A percentile compares a stretch with the other conserved stretches of the same genome.
phyloP scores from a whole-genome alignment of 2,113 vertebrate species.

The Etia nguti region DNA sequence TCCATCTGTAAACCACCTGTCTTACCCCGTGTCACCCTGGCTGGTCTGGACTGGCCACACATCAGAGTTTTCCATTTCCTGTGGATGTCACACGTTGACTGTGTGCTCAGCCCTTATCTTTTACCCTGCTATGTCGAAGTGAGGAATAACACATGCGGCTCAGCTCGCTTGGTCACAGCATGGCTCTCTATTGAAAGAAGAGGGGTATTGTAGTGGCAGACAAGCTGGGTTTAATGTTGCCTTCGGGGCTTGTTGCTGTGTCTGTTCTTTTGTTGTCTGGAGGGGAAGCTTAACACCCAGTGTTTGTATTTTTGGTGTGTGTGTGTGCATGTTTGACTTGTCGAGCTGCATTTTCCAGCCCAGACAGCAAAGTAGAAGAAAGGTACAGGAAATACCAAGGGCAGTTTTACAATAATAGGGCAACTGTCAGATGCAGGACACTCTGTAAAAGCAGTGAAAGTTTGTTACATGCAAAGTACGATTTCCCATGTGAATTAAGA shows the following conservation, averaged over 20 bases:
- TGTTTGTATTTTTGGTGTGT: conserved; percentile 28
- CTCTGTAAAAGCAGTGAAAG: background rate
- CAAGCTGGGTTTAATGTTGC: conserved; percentile 47
- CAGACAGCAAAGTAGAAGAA: conserved; percentile 2
- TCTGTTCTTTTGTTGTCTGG: conserved; percentile 59
- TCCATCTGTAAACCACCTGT: conserved; percentile 57
- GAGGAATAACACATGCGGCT: conserved; percentile 4
- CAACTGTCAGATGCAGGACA: background rate
- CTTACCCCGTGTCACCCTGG: conserved; percentile 7
- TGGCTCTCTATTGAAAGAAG: conserved; percentile 15
- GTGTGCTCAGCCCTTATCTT: background rate
- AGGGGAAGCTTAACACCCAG: conserved; percentile 39
- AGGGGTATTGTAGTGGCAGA: conserved; percentile 25
- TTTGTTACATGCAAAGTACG: background rate
- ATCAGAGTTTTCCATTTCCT: conserved; percentile 33
- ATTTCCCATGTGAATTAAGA: background rate
- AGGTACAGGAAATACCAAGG: conserved; percentile 45
- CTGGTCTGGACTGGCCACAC: conserved; percentile 10
- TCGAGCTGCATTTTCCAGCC: conserved; percentile 29
- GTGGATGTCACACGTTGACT: background rate
- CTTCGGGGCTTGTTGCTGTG: conserved; percentile 56
- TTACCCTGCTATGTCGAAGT: background rate
- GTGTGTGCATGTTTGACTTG: conserved; percentile 12
- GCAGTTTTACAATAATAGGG: conserved; percentile 10
- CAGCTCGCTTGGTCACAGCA: background rate